Percentiles rank a stretch among this genome's conserved stretches.
Evolutionary conservation across 2,113 vertebrate genomes (phyloP).

Genomic region (Leptobrachium leishanense): DNA sequence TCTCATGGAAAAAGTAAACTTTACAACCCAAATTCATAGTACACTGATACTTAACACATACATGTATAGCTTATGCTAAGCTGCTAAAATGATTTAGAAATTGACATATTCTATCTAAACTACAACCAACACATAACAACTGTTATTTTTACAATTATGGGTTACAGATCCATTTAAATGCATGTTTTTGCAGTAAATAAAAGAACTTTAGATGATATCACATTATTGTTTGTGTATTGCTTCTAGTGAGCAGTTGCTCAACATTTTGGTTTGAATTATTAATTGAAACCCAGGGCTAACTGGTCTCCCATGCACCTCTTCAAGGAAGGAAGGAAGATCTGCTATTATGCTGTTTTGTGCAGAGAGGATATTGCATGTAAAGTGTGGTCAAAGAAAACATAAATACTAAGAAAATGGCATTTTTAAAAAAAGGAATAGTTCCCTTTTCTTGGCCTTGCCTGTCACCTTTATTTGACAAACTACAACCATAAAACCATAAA

Average conservation of each 20-base stretch:
- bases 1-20: too few species aligned
- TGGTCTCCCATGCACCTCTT: slow-evolving; percentile 27
- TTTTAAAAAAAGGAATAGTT: slow-evolving; percentile 36
- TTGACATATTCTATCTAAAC: too few species aligned
- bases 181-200: slow-evolving; percentile 21
- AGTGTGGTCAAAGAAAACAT: not conserved
- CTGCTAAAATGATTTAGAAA: too few species aligned
- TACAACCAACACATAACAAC: too few species aligned
- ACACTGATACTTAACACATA: too few species aligned
- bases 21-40: too few species aligned
- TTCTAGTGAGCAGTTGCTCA: not conserved
- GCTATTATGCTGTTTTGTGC: not conserved
- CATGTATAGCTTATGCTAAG: too few species aligned
- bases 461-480: slow-evolving; percentile 42
- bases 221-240: slow-evolving; percentile 12
- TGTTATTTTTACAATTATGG: slow-evolving; percentile 1
- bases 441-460: slow-evolving; percentile 28
- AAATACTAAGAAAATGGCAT: slow-evolving; percentile 29
- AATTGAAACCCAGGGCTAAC: slow-evolving; percentile 18
- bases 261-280: fast-evolving
- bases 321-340: slow-evolving; percentile 38
- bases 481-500: slow-evolving; percentile 36
- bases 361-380: slow-evolving; percentile 5
- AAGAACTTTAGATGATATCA: slow-evolving; percentile 41
- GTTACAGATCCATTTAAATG: not conserved